Conservation (phyloP, 2,888 invertebrate species). For the Prenolepis imparis region DNA sequence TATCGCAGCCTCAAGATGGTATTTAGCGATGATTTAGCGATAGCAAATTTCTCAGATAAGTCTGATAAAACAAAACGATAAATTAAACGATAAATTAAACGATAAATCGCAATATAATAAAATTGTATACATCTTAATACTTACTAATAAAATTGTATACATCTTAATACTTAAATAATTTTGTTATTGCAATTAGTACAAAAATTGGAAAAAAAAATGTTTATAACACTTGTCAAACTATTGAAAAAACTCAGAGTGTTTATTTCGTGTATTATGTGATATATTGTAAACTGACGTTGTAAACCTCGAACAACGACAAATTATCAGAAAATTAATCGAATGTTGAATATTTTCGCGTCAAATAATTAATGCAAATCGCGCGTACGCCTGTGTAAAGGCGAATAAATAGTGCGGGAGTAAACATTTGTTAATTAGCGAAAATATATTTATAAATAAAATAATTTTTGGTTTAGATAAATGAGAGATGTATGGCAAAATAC, state of each 20-base stretch:
- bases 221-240: too few species aligned
- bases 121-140: too few species aligned
- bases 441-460: not conserved
- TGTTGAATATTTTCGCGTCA: constrained; percentile 5
- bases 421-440: constrained; percentile 20
- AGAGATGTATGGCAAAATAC: not conserved
- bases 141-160: too few species aligned
- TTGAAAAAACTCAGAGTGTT: not conserved
- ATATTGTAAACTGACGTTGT: not conserved
- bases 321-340: constrained; percentile 16
- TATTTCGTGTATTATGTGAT: not conserved
- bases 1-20: not conserved
- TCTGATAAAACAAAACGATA: not conserved
- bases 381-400: not conserved
- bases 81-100: not conserved
- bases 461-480: constrained; percentile 8
- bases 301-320: not conserved
- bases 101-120: not conserved
- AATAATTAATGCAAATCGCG: constrained; percentile 23
- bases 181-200: not conserved
- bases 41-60: not conserved
- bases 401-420: not conserved
- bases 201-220: not conserved
- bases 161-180: not conserved
- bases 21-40: not conserved